Conservation (phyloP, 2,113 vertebrate species). For the Machaerirhynchus nigripectus region DNA sequence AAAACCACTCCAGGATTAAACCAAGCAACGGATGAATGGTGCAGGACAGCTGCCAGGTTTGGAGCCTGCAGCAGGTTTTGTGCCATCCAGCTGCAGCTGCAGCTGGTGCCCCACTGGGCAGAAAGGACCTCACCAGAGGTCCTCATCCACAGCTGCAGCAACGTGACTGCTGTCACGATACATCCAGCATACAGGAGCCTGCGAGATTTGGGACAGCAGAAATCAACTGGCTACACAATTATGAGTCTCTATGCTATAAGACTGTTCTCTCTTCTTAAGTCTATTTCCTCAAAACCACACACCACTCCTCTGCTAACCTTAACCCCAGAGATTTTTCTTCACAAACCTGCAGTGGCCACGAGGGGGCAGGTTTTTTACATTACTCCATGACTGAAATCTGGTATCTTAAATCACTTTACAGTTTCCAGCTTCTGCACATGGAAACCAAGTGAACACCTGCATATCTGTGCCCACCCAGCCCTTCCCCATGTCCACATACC, state of each 20-base stretch:
- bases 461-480: accelerated
- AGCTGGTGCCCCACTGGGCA: not conserved
- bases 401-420: not conserved
- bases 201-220: not conserved
- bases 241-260: not conserved
- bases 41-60: not conserved
- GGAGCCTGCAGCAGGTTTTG: not conserved
- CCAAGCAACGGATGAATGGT: not conserved
- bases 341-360: not conserved
- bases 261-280: not conserved
- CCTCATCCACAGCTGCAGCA: not conserved
- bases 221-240: not conserved
- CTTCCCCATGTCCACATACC: not conserved
- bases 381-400: not conserved
- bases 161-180: accelerated
- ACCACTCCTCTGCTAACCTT: not conserved
- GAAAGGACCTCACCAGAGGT: not conserved
- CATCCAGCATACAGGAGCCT: not conserved
- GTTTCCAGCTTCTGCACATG: not conserved
- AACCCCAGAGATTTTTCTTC: accelerated
- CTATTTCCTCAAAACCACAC: not conserved
- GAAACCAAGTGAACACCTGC: not conserved
- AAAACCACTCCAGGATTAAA: not conserved
- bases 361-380: not conserved
- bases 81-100: not conserved